Evolutionary conservation across 2,113 vertebrate species (phyloP).

Genomic region (Typhlomys cinereus): DNA sequence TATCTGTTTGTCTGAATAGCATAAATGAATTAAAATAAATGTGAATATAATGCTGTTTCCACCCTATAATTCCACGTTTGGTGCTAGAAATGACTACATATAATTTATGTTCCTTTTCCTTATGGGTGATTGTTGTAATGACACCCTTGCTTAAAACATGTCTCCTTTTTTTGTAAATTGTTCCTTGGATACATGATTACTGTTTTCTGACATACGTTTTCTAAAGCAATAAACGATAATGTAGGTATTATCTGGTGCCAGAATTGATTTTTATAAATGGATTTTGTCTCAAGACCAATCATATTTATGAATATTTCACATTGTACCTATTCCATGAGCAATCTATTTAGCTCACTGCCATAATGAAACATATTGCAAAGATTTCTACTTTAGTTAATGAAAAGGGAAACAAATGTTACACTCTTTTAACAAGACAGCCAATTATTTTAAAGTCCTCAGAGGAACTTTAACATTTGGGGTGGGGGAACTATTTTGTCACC

Average conservation of each 20-base stretch:
- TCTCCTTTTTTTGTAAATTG: conserved; percentile 56
- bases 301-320: conserved; percentile 59
- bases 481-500: background rate
- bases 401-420: conserved; percentile 46
- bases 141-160: conserved; percentile 49
- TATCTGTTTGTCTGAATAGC: conserved; percentile 59
- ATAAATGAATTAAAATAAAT: conserved; percentile 68
- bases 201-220: conserved; percentile 65
- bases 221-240: conserved; percentile 51
- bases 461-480: background rate
- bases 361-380: conserved; percentile 60
- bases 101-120: conserved; percentile 76
- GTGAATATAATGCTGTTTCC: conserved; percentile 59
- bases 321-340: conserved; percentile 57
- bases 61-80: conserved; percentile 40
- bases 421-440: background rate
- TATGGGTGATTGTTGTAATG: conserved; percentile 66
- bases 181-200: conserved; percentile 47
- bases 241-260: conserved; percentile 49
- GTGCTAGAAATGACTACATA: conserved; percentile 55
- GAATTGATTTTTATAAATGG: conserved; percentile 79
- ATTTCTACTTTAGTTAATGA: conserved; percentile 72
- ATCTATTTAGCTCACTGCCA: conserved; percentile 53
- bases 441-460: background rate
- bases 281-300: conserved; percentile 65